Evolutionary conservation across 1,140 invertebrate species (phyloP).

Genomic region (Drosophila repleta): DNA sequence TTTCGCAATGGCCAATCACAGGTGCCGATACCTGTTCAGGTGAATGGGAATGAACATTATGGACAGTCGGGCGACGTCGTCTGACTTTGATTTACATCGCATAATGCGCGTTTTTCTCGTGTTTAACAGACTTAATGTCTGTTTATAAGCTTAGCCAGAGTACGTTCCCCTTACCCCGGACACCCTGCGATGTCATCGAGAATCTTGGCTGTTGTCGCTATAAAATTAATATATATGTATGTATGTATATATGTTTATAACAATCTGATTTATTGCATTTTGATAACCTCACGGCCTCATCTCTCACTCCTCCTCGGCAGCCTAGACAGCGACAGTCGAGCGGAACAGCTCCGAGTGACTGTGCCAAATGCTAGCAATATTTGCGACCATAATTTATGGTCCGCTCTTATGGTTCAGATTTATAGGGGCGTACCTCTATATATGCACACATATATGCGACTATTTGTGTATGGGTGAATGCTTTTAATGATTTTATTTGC

Average conservation of each 20-base stretch:
- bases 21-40: conserved; percentile 44
- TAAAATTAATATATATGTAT: conserved; percentile 58
- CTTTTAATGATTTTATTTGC: conserved; percentile 72
- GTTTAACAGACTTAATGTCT: conserved; percentile 80
- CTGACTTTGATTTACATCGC: conserved; percentile 70
- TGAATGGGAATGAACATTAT: conserved; percentile 64
- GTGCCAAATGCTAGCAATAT: conserved; percentile 73
- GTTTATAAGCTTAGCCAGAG: conserved; percentile 57
- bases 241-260: conserved; percentile 22
- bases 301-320: conserved; percentile 8
- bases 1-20: conserved; percentile 40
- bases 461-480: conserved; percentile 28
- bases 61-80: conserved; percentile 51
- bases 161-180: not conserved
- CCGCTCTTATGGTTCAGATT: conserved; percentile 41
- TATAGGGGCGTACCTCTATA: conserved; percentile 33
- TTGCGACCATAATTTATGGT: conserved; percentile 72
- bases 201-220: conserved; percentile 57
- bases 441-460: conserved; percentile 11
- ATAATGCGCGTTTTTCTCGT: conserved; percentile 72
- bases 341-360: conserved; percentile 51
- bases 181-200: conserved; percentile 20
- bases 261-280: conserved; percentile 79
- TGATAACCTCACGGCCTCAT: conserved; percentile 67
- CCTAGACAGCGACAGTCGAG: conserved; percentile 39